phyloP scores from a whole-genome alignment of 2,888 invertebrate species.

The Rotaria magnacalcarata region DNA sequence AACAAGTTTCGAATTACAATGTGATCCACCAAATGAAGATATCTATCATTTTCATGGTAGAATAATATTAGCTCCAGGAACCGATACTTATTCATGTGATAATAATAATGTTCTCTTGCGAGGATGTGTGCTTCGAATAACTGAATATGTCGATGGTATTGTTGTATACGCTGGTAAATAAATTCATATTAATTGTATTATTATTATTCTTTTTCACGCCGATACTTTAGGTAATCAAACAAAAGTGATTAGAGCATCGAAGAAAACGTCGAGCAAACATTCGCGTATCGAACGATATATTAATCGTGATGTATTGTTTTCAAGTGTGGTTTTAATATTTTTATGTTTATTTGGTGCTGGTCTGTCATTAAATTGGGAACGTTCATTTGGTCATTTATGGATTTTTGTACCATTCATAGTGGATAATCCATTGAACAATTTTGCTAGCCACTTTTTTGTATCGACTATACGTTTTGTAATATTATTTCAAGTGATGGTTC shows the following conservation, averaged over 20 bases:
- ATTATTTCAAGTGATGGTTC: constrained; percentile 64
- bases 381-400: not conserved
- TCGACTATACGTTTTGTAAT: not conserved
- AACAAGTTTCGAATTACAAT: constrained; percentile 71
- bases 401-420: not conserved
- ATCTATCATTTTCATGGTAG: constrained; percentile 88
- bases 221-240: not conserved
- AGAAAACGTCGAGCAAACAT: not conserved
- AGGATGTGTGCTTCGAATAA: constrained; percentile 89
- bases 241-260: not conserved
- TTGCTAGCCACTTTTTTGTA: not conserved
- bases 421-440: not conserved
- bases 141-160: constrained; percentile 89
- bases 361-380: not conserved
- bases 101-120: constrained; percentile 84
- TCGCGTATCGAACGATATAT: not conserved
- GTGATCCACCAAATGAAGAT: constrained; percentile 88
- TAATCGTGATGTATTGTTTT: constrained; percentile 5
- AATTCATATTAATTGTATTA: not conserved
- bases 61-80: not conserved
- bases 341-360: not conserved
- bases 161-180: constrained; percentile 74
- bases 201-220: not conserved
- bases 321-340: not conserved
- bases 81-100: constrained; percentile 48